Evolutionary conservation across 2,888 invertebrate species (phyloP).

Genomic region (Silvanus unidentatus): DNA sequence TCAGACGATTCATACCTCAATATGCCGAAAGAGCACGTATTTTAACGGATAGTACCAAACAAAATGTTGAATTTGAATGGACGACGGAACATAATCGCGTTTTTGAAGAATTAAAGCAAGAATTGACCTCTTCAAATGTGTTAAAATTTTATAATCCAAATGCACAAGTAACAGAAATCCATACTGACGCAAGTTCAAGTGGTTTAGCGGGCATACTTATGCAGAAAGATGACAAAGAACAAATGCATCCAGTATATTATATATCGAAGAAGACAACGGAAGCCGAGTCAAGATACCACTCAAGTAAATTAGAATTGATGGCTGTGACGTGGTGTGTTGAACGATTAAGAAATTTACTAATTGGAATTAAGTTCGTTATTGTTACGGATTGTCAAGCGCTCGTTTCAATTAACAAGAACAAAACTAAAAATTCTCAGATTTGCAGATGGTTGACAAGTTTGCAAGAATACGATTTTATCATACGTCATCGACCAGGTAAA

Average conservation of each 20-base stretch:
- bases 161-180: conserved; percentile 16
- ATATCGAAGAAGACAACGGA: conserved; percentile 25
- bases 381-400: conserved; percentile 29
- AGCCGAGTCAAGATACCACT: conserved; percentile 24
- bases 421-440: conserved; percentile 24
- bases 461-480: conserved; percentile 22
- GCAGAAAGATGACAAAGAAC: conserved; percentile 22
- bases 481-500: conserved; percentile 23
- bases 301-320: conserved; percentile 23
- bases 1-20: conserved; percentile 22
- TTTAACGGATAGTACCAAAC: conserved; percentile 14
- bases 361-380: conserved; percentile 23
- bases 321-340: conserved; percentile 25
- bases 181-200: conserved; percentile 16
- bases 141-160: conserved; percentile 16
- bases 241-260: conserved; percentile 24
- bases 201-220: conserved; percentile 28
- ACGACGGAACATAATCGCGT: neutral
- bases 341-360: conserved; percentile 21
- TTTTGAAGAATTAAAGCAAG: neutral
- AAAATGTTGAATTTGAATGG: conserved; percentile 1
- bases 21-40: conserved; percentile 20
- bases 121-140: too few species aligned
- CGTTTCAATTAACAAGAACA: conserved; percentile 20
- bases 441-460: conserved; percentile 21